Evolutionary conservation across 2,888 invertebrate species (phyloP).

Genomic region (Agrilus cyanescens): DNA sequence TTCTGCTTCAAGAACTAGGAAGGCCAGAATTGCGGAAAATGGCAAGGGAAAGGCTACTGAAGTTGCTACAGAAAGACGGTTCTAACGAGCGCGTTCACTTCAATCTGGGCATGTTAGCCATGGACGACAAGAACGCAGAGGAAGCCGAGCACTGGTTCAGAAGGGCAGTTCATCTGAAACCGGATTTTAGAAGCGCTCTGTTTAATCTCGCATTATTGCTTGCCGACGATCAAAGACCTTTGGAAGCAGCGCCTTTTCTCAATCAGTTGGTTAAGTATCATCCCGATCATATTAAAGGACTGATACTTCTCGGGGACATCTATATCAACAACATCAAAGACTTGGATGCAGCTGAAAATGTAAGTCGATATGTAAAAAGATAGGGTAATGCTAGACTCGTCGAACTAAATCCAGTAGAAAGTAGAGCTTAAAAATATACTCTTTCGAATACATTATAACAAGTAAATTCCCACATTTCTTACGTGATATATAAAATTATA

Average conservation of each 20-base stretch:
- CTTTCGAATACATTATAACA: no score
- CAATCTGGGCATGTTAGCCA: slow-evolving; percentile 91
- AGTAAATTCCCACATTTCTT: no score
- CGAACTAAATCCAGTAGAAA: no score
- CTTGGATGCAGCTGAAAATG: slow-evolving; percentile 85
- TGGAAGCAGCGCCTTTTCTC: slow-evolving; percentile 86
- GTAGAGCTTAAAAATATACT: no score
- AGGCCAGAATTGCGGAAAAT: slow-evolving; percentile 67
- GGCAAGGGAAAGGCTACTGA: slow-evolving; percentile 68
- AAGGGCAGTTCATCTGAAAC: slow-evolving; percentile 75
- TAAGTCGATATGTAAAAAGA: slow-evolving; percentile 39
- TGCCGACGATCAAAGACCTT: slow-evolving; percentile 76
- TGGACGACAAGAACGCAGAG: slow-evolving; percentile 84
- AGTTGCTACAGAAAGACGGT: slow-evolving; percentile 62
- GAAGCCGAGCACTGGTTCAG: slow-evolving; percentile 88
- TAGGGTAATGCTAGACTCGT: no score
- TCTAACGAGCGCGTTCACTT: slow-evolving; percentile 88
- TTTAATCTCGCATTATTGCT: slow-evolving; percentile 86
- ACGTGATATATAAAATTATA: no score
- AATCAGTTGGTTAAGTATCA: slow-evolving; percentile 83
- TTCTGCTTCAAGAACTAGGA: slow-evolving; percentile 82
- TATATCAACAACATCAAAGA: slow-evolving; percentile 94
- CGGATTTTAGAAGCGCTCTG: slow-evolving; percentile 83
- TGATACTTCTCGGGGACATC: slow-evolving; percentile 88
- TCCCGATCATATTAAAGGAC: slow-evolving; percentile 88